Percentiles rank a stretch among this genome's conserved stretches.
phyloP scores from a whole-genome alignment of 2,888 invertebrate species.

The Caenorhabditis macrosperma region DNA sequence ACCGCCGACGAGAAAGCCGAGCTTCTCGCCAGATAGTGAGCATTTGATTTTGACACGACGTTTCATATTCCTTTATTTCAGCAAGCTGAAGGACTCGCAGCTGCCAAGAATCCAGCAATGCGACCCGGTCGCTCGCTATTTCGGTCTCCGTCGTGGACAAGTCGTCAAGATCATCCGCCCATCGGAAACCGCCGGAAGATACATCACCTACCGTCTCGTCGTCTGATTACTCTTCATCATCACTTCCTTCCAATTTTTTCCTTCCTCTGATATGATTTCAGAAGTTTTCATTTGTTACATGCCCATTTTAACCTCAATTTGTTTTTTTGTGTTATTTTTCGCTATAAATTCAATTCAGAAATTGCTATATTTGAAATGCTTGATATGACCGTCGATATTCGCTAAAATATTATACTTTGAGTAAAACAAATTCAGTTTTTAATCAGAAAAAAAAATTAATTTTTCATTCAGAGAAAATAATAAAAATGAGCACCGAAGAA shows the following conservation, averaged over 20 bases:
- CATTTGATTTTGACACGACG: constrained; percentile 66
- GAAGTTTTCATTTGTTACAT: constrained; percentile 1
- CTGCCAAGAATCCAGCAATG: constrained; percentile 98
- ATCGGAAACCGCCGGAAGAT: constrained; percentile 97
- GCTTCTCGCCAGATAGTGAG: constrained; percentile 92
- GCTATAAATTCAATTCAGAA: not conserved
- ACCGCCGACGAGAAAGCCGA: constrained; percentile 98
- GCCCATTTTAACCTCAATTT: not conserved
- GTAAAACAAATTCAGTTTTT: not conserved
- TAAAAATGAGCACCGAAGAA: constrained; percentile 24
- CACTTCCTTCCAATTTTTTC: constrained; percentile 16
- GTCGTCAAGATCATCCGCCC: constrained; percentile 95
- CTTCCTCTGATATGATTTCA: not conserved
- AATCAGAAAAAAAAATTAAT: not conserved
- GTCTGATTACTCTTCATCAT: constrained; percentile 62
- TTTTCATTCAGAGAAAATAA: not conserved
- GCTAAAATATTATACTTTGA: not conserved
- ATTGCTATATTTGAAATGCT: not conserved
- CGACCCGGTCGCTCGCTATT: constrained; percentile 98
- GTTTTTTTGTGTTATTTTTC: not conserved
- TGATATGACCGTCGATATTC: not conserved
- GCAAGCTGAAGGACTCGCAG: constrained; percentile 97
- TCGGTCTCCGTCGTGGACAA: constrained; percentile 97
- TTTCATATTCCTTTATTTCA: constrained; percentile 69
- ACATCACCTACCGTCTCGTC: constrained; percentile 91